These are phyloP conservation scores for Nothocercus nigrocapillus DNA, from an alignment of 2,113 vertebrate species.

Conservation along the genomic window DNA sequence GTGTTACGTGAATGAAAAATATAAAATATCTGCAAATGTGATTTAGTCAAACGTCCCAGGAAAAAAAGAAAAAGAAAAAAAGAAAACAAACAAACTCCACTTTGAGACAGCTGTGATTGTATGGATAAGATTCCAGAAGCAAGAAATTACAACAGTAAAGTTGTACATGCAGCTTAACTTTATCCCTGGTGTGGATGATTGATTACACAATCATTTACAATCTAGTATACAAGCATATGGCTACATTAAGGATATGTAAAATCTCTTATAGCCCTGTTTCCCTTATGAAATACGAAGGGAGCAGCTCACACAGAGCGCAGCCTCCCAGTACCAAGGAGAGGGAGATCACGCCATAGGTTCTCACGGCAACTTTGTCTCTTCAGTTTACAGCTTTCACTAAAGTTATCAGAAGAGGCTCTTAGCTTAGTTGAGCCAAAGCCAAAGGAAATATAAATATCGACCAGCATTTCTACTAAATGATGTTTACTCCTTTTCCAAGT, in stretches of 20 bases:
- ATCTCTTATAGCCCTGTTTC: background rate
- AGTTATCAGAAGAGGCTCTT: background rate
- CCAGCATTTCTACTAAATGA: background rate
- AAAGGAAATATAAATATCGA: background rate
- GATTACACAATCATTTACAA: background rate
- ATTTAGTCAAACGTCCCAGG: slow-evolving; percentile 49
- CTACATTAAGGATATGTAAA: accelerated
- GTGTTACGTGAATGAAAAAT: slow-evolving; percentile 60
- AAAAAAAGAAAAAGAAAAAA: background rate
- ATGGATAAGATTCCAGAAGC: background rate
- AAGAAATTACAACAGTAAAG: background rate
- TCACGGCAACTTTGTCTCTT: accelerated
- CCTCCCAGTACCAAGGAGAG: background rate
- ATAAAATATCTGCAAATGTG: slow-evolving; percentile 60
- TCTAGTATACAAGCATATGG: background rate
- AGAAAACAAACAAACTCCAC: background rate
- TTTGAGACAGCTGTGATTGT: background rate
- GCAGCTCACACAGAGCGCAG: background rate
- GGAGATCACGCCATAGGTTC: background rate
- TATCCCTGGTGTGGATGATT: background rate
- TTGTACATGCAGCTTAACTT: background rate
- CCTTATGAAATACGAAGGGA: accelerated
- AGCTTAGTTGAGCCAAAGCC: background rate
- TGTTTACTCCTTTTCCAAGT: background rate
- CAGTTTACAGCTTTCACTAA: background rate